Base-by-base conservation (phyloP, 2,888 invertebrate species). In the Catocala nupta region DNA sequence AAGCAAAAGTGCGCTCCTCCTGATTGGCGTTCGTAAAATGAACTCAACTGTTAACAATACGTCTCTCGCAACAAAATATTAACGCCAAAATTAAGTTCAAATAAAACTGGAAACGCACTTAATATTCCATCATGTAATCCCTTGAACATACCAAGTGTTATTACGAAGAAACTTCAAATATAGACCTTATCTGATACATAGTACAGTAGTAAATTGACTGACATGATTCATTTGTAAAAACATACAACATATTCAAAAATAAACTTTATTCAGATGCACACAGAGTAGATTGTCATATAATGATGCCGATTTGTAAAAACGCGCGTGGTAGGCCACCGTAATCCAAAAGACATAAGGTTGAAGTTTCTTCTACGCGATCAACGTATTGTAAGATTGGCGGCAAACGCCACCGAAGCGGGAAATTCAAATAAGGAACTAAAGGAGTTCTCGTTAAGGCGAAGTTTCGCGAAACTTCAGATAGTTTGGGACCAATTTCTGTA, bases 341-440 rank as follows among this genome's bases (percentile, higher is more conserved):
- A 12, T 0, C 0, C 5, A 0, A 36, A n/a, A 13, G 9, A 10
- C 53, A 76, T 80, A 86, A 78, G 80, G 81, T 81, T 65, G 66
- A 65, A 65, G 75, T 81, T 83, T 65, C 59, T 76, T 76, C 71
- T 67, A 42, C 44, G 33, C 44, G 44, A 43, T 70, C 52, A 56
- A 43, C 54, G 70, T 68, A 77, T 70, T 64, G 67, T 63, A 60
- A 50, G 67, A 78, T 80, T 78, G 77, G 55, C 52, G 36, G 68
- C 71, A 61, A 73, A 73, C 77, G 77, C 74, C 75, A 79, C 61
- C 74, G 79, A 78, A 80, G 83, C 83, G 84, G 77, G 81, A 86
- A 86, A 89, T 89, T 89, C 83, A 86, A 89, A 89, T 86, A 87
- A 79, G 85, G 82, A 81, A 82, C 75, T 83, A 83, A 81, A 81